Percentiles rank a stretch among this genome's conserved stretches.
phyloP scores from a whole-genome alignment of 2,888 invertebrate genomes.

The Cerastoderma edule region DNA sequence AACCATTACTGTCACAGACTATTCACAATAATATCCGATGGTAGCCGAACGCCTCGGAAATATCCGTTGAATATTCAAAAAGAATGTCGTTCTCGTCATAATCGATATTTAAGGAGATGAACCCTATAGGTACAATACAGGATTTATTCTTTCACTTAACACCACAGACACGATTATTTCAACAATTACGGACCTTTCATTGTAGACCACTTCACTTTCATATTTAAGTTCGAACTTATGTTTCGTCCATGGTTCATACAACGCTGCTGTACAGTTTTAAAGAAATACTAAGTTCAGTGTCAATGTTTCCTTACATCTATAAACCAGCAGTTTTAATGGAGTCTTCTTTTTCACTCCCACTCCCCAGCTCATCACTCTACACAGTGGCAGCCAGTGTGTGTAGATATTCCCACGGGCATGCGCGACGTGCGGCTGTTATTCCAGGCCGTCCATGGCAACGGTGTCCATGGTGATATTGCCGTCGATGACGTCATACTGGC shows the following conservation, averaged over 20 bases:
- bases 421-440: constrained; percentile 2
- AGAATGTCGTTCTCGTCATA: no score
- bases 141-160: no score
- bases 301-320: background rate
- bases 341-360: background rate
- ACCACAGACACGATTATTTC: no score
- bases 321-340: background rate
- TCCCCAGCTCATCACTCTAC: constrained; percentile 1
- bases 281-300: background rate
- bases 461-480: constrained; percentile 20
- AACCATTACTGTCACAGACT: no score
- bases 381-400: background rate
- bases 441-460: constrained; percentile 17
- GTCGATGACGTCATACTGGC: constrained; percentile 7
- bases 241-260: background rate
- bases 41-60: no score
- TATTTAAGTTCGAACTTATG: background rate
- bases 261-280: background rate
- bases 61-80: no score
- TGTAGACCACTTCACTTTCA: background rate
- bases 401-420: background rate
- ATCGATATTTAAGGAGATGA: no score
- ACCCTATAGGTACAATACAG: no score
- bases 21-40: no score
- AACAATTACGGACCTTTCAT: background rate